Percentiles rank a stretch among this genome's conserved stretches.
Conservation (phyloP, 30 jellyfish, hydroid and myxozoan genomes). For the Pelagia noctiluca region DNA sequence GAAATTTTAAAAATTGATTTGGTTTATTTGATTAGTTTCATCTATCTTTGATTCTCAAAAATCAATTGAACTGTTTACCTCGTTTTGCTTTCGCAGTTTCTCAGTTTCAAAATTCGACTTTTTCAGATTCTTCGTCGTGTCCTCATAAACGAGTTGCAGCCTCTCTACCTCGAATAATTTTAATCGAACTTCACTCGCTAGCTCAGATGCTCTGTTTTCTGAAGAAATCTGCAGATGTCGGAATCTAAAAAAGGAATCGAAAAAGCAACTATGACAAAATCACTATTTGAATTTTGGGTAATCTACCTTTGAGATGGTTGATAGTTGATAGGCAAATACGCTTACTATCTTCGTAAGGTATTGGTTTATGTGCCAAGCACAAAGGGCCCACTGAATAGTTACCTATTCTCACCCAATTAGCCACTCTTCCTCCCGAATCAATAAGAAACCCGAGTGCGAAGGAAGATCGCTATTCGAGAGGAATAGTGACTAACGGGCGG, state of each 20-base stretch:
- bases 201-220: conserved; percentile 69
- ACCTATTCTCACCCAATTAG: too few species aligned
- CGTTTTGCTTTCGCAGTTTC: conserved; percentile 62
- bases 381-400: too few species aligned
- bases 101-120: conserved; percentile 55
- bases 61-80: conserved; percentile 32
- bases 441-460: too few species aligned
- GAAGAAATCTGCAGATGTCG: conserved; percentile 77
- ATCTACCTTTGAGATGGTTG: not conserved
- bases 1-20: not conserved
- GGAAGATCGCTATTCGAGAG: too few species aligned
- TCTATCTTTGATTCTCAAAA: too few species aligned
- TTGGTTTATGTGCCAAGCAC: too few species aligned
- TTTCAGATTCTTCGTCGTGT: conserved; percentile 48
- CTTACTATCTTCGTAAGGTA: too few species aligned
- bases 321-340: too few species aligned
- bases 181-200: conserved; percentile 58
- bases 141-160: conserved; percentile 77
- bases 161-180: conserved; percentile 78
- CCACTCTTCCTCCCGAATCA: too few species aligned
- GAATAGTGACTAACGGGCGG: not conserved
- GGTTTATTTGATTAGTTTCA: not conserved
- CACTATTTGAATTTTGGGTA: not conserved
- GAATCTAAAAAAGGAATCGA: conserved; percentile 16
- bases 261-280: too few species aligned